Percentiles rank a stretch among this genome's conserved stretches.
phyloP scores from a whole-genome alignment of 1,140 invertebrate species.

The Rhagoletis pomonella region DNA sequence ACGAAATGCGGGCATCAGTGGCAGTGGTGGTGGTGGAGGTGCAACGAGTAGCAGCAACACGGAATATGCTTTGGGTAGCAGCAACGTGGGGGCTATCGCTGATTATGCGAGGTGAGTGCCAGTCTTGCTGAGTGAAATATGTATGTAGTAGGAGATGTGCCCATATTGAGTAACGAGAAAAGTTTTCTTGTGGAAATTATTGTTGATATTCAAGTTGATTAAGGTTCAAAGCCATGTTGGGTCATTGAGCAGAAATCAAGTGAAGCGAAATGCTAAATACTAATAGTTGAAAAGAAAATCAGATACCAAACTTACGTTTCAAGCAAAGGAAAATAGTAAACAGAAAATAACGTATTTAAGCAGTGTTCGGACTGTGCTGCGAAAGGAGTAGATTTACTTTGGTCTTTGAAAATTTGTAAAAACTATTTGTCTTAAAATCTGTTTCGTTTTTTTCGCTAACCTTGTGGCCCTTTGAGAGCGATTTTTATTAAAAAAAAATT shows the following conservation, averaged over 20 bases:
- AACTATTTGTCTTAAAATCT: too few species aligned
- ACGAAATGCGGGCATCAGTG: constrained; percentile 62
- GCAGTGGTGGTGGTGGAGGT: background rate
- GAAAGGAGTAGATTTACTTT: too few species aligned
- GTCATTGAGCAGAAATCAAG: background rate
- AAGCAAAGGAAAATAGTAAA: too few species aligned
- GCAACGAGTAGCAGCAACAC: background rate
- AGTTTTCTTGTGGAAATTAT: constrained; percentile 36
- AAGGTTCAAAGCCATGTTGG: background rate
- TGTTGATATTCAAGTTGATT: background rate
- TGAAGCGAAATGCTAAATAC: background rate
- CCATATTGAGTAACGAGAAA: constrained; percentile 32
- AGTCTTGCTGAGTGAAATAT: background rate
- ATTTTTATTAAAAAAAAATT: too few species aligned
- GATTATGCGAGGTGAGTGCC: constrained; percentile 56
- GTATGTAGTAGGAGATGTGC: background rate
- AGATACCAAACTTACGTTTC: too few species aligned
- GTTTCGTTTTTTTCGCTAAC: too few species aligned
- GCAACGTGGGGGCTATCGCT: constrained; percentile 23
- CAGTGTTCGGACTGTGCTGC: too few species aligned
- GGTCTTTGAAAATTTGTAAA: too few species aligned
- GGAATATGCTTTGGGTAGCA: background rate
- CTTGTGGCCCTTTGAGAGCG: too few species aligned
- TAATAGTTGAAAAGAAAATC: too few species aligned
- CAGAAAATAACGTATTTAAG: too few species aligned